Percentiles rank a stretch among this genome's conserved stretches.
phyloP scores from a whole-genome alignment of 1,140 invertebrate genomes.

The Lycorma delicatula region DNA sequence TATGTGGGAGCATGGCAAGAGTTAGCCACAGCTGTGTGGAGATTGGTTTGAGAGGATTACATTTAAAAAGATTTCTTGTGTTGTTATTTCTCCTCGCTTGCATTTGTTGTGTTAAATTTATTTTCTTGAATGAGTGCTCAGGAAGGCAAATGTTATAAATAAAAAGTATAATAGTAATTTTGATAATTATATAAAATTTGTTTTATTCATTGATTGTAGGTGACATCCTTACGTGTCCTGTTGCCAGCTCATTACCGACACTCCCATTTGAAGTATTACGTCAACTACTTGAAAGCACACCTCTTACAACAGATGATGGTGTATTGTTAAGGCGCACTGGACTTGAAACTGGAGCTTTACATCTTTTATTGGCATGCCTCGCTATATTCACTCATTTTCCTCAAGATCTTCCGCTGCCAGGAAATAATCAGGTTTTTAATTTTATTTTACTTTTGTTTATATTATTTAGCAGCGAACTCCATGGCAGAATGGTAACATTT shows the following conservation, averaged over 20 bases:
- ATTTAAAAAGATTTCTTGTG: no score
- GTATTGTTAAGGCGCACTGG: conserved; percentile 65
- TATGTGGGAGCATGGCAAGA: no score
- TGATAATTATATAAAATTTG: no score
- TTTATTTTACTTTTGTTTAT: background rate
- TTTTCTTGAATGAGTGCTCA: no score
- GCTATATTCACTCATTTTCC: conserved; percentile 83
- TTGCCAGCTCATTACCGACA: conserved; percentile 70
- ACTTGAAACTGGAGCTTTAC: conserved; percentile 71
- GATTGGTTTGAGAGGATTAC: no score
- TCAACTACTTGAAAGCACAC: conserved; percentile 66
- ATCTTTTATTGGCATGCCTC: conserved; percentile 75
- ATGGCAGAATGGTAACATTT: background rate
- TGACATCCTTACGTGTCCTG: conserved; percentile 64
- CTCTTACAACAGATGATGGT: conserved; percentile 73
- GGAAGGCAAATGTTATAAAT: no score
- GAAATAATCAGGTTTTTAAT: conserved; percentile 16
- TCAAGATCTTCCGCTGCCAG: conserved; percentile 35
- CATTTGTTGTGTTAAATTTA: no score
- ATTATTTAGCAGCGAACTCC: background rate
- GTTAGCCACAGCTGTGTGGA: no score
- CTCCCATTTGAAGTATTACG: conserved; percentile 80
- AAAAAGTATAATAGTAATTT: no score
- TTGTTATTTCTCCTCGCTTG: no score
- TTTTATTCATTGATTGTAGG: conserved; percentile 40